Percentiles rank a stretch among this genome's conserved stretches.
phyloP scores from a whole-genome alignment of 1,140 invertebrate genomes.

The Agrypnia vestita region DNA sequence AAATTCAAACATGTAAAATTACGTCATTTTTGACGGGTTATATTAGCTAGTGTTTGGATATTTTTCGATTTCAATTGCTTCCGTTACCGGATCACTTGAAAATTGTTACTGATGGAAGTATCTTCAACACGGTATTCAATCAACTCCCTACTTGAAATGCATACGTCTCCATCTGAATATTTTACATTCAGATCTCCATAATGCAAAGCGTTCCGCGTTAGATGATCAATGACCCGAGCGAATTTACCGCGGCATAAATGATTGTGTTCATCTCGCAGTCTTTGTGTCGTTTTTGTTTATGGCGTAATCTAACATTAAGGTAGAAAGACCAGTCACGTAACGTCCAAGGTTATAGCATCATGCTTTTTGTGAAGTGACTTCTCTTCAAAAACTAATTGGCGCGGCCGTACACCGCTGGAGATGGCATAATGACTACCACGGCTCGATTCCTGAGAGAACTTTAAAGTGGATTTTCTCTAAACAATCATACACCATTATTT shows the following conservation, averaged over 20 bases:
- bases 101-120: no score
- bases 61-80: no score
- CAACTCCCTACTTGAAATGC: no score
- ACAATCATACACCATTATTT: no score
- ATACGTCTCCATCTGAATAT: no score
- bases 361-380: constrained; percentile 36
- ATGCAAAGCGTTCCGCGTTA: neutral
- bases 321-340: constrained; percentile 48
- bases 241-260: neutral
- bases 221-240: constrained; percentile 11
- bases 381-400: constrained; percentile 53
- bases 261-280: constrained; percentile 41
- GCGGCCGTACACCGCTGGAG: constrained; percentile 25
- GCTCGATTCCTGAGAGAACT: no score
- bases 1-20: no score
- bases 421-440: constrained; percentile 42
- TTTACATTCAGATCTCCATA: neutral
- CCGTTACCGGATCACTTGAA: no score
- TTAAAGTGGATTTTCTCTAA: no score
- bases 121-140: no score
- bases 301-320: constrained; percentile 46
- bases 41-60: no score
- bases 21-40: no score
- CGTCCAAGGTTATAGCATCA: constrained; percentile 50
- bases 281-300: constrained; percentile 41